Conservation (phyloP, 2,888 invertebrate species). For the Volucella inanis region DNA sequence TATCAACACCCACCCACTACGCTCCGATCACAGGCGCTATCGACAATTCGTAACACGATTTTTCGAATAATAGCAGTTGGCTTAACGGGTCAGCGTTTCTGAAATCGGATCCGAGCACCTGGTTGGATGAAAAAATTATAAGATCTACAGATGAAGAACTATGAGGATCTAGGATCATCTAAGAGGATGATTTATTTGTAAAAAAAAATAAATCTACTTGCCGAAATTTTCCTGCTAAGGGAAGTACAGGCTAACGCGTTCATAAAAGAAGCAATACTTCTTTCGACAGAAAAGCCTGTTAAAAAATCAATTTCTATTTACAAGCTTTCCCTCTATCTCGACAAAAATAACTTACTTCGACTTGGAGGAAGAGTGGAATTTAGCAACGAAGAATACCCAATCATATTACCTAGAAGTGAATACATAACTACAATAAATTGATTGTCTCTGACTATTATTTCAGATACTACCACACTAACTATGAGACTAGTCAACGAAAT, state of each 20-base stretch:
- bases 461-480: conserved; percentile 6
- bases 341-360: no score
- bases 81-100: conserved; percentile 25
- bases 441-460: neutral
- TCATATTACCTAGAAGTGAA: neutral
- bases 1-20: neutral
- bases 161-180: no score
- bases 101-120: neutral
- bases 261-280: no score
- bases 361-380: no score
- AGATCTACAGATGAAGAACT: conserved; percentile 33
- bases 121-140: conserved; percentile 7
- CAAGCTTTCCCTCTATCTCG: no score
- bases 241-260: neutral
- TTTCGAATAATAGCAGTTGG: conserved; percentile 44
- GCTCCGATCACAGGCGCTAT: no score
- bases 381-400: no score
- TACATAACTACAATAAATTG: neutral
- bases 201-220: no score
- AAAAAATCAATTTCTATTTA: no score
- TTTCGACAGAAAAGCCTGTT: no score
- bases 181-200: no score
- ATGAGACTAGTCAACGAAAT: conserved; percentile 16
- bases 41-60: conserved; percentile 37
- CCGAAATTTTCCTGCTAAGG: conserved; percentile 7